A percentile compares a stretch with the other conserved stretches of the same genome.
phyloP scores from a whole-genome alignment of 2,888 invertebrate species.

The Eupeodes luniger region DNA sequence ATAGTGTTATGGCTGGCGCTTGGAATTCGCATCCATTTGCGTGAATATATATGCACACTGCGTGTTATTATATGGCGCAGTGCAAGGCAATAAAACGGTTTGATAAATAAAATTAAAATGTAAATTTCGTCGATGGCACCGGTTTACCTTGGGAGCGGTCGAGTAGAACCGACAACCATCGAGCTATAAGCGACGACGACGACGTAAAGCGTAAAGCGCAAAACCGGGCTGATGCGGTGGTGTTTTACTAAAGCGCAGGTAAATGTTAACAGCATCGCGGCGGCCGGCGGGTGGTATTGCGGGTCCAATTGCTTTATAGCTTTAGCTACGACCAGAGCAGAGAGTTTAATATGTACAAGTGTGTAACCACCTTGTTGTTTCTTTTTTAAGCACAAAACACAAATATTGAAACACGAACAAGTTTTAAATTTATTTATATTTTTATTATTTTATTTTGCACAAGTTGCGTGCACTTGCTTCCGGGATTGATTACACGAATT shows the following conservation, averaged over 20 bases:
- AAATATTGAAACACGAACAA: slow-evolving; percentile 57
- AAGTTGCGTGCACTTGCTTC: slow-evolving; percentile 71
- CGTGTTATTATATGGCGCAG: slow-evolving; percentile 63
- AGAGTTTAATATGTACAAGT: not conserved
- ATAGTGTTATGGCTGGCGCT: slow-evolving; percentile 43
- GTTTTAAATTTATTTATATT: slow-evolving; percentile 56
- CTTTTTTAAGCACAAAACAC: slow-evolving; percentile 10
- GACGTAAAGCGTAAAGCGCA: not conserved
- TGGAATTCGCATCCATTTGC: slow-evolving; percentile 66
- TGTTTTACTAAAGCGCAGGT: slow-evolving; percentile 48
- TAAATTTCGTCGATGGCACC: slow-evolving; percentile 74
- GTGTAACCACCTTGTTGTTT: slow-evolving; percentile 12
- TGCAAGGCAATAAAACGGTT: slow-evolving; percentile 69
- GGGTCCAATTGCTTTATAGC: not conserved
- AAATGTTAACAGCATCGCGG: slow-evolving; percentile 8
- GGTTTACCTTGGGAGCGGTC: slow-evolving; percentile 75
- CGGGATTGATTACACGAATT: slow-evolving; percentile 69
- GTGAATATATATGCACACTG: slow-evolving; percentile 64
- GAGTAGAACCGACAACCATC: slow-evolving; percentile 41
- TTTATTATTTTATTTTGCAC: slow-evolving; percentile 54
- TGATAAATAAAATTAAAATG: slow-evolving; percentile 58
- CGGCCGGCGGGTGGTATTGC: not conserved
- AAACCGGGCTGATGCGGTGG: not conserved
- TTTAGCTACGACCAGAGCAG: no score
- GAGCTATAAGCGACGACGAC: no score